Conservation (phyloP, 2,888 invertebrate species). For the Hipparchia sbordonii region DNA sequence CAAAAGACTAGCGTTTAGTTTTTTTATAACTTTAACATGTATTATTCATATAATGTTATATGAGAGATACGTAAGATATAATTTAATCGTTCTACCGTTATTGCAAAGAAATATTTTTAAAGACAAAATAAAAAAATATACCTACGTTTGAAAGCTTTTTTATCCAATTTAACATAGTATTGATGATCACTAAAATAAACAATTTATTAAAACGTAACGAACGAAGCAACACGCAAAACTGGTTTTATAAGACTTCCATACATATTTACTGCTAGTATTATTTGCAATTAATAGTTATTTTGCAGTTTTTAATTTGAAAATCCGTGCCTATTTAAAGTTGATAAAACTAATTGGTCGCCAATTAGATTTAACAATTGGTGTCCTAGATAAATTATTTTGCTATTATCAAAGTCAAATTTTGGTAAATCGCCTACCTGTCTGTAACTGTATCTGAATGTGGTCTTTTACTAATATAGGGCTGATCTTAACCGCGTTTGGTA, state of each 20-base stretch:
- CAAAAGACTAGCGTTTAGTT: constrained; percentile 17
- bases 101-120: too few species aligned
- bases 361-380: too few species aligned
- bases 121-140: too few species aligned
- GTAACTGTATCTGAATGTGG: not conserved
- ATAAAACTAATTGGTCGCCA: too few species aligned
- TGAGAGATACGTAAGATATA: too few species aligned
- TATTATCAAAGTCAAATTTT: not conserved
- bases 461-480: not conserved
- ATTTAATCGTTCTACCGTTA: too few species aligned
- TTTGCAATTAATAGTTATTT: not conserved
- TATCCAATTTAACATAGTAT: not conserved
- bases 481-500: not conserved
- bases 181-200: too few species aligned
- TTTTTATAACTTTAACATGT: constrained; percentile 19
- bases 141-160: too few species aligned
- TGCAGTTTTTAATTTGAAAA: not conserved
- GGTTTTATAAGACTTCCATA: not conserved
- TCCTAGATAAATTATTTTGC: too few species aligned
- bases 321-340: too few species aligned
- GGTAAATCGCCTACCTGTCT: not conserved
- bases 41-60: not conserved
- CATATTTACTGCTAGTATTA: not conserved
- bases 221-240: not conserved
- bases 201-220: not conserved